phyloP scores from a whole-genome alignment of 2,888 invertebrate genomes.

The Ametastegia equiseti region DNA sequence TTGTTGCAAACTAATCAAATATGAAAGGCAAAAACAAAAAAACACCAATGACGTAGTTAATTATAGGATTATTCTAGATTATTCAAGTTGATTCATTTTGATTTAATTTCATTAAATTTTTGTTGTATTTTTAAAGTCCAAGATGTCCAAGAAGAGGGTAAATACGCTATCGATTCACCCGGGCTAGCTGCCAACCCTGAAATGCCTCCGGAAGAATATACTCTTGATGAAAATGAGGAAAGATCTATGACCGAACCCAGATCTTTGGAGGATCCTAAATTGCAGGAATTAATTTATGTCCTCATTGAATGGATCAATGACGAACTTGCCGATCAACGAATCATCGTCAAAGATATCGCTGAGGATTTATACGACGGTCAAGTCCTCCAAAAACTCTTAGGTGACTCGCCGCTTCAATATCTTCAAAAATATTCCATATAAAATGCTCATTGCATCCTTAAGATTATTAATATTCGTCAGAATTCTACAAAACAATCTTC shows the following conservation, averaged over 20 bases:
- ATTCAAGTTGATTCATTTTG: neutral
- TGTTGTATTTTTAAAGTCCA: conserved; percentile 82
- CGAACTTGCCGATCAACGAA: conserved; percentile 96
- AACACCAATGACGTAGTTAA: neutral
- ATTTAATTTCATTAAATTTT: neutral
- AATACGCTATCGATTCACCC: conserved; percentile 98
- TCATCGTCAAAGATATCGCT: conserved; percentile 97
- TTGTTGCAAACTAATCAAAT: too few species aligned
- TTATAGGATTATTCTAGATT: neutral
- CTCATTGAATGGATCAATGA: conserved; percentile 99
- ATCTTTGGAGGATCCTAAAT: conserved; percentile 91
- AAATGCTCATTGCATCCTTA: neutral
- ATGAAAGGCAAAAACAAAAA: too few species aligned
- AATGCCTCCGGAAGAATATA: conserved; percentile 95
- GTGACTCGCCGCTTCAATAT: conserved; percentile 65
- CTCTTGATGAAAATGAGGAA: conserved; percentile 97
- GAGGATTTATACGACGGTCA: conserved; percentile 99
- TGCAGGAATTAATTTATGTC: conserved; percentile 89
- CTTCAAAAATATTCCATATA: neutral
- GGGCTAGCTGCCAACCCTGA: conserved; percentile 92
- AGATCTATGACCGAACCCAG: conserved; percentile 95
- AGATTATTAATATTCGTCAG: neutral
- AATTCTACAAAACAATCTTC: neutral
- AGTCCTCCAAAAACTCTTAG: conserved; percentile 84
- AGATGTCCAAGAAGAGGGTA: conserved; percentile 97